These are phyloP conservation scores for Drosophila picticornis DNA, from an alignment of 2,888 invertebrate species.

Conservation along the genomic window DNA sequence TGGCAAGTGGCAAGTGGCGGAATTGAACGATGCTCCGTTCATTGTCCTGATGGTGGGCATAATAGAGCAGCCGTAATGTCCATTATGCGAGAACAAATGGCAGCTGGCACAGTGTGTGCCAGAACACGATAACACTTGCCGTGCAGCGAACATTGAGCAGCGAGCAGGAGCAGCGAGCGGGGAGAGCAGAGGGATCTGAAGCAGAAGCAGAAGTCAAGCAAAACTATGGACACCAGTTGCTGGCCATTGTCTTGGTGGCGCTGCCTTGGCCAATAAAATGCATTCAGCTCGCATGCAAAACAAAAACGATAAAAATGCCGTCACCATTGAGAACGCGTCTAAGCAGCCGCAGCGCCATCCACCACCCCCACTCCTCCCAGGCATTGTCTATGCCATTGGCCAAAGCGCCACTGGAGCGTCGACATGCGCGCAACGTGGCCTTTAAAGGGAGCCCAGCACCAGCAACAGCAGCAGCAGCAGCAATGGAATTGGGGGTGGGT, in stretches of 20 bases:
- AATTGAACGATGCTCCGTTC: slow-evolving; percentile 46
- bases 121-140: slow-evolving; percentile 57
- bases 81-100: slow-evolving; percentile 85
- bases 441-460: slow-evolving; percentile 11
- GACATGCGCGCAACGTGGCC: slow-evolving; percentile 71
- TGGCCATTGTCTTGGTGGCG: slow-evolving; percentile 62
- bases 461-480: background rate
- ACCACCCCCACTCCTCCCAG: slow-evolving; percentile 44
- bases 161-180: slow-evolving; percentile 6
- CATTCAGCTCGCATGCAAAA: slow-evolving; percentile 75
- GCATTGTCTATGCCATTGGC: slow-evolving; percentile 81
- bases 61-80: slow-evolving; percentile 84
- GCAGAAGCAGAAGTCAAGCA: slow-evolving; percentile 23
- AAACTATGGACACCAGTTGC: slow-evolving; percentile 66
- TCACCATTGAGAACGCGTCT: slow-evolving; percentile 81
- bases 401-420: slow-evolving; percentile 60
- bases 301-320: slow-evolving; percentile 73
- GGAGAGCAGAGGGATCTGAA: background rate
- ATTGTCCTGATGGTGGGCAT: slow-evolving; percentile 66
- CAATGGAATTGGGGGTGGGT: slow-evolving; percentile 8
- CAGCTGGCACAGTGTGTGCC: slow-evolving; percentile 69
- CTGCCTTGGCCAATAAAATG: slow-evolving; percentile 74
- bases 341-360: slow-evolving; percentile 61
- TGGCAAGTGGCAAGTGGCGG: slow-evolving; percentile 23
- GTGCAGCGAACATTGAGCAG: slow-evolving; percentile 9